Percentiles rank a stretch among this genome's conserved stretches.
These are phyloP conservation scores for Stegodyphus mimosarum DNA, from an alignment of 1,140 invertebrate species.

Conservation along the genomic window DNA sequence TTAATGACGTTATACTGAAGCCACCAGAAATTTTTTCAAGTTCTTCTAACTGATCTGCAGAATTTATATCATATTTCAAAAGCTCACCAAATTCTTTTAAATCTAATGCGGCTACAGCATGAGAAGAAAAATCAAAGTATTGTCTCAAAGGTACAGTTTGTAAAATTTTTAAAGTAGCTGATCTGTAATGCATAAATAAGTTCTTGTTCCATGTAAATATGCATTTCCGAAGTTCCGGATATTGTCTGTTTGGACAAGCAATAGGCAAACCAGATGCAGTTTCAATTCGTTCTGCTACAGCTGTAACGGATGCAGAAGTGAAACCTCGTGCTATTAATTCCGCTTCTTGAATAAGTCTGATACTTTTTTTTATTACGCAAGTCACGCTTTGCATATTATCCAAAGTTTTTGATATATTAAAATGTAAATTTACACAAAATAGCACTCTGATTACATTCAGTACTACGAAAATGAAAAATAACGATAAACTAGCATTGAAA, in stretches of 20 bases:
- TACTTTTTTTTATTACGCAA: conserved; percentile 14
- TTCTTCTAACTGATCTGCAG: conserved; percentile 1
- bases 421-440: background rate
- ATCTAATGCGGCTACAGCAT: conserved; percentile 27
- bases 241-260: conserved; percentile 12
- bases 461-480: background rate
- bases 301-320: conserved; percentile 18
- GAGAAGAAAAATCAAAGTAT: conserved; percentile 11
- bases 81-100: conserved; percentile 42
- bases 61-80: conserved; percentile 31
- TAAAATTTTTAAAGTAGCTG: background rate
- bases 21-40: conserved; percentile 15
- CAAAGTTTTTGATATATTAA: background rate
- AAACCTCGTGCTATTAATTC: conserved; percentile 49
- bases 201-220: conserved; percentile 39
- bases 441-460: background rate
- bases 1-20: conserved; percentile 36
- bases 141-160: background rate
- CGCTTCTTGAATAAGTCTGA: conserved; percentile 43
- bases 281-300: conserved; percentile 27
- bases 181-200: conserved; percentile 18
- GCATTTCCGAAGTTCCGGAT: conserved; percentile 10
- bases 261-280: conserved; percentile 24
- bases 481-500: background rate
- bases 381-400: background rate